Conservation (phyloP, 2,797 vertebrate genomes). For the Trachurus trachurus region DNA sequence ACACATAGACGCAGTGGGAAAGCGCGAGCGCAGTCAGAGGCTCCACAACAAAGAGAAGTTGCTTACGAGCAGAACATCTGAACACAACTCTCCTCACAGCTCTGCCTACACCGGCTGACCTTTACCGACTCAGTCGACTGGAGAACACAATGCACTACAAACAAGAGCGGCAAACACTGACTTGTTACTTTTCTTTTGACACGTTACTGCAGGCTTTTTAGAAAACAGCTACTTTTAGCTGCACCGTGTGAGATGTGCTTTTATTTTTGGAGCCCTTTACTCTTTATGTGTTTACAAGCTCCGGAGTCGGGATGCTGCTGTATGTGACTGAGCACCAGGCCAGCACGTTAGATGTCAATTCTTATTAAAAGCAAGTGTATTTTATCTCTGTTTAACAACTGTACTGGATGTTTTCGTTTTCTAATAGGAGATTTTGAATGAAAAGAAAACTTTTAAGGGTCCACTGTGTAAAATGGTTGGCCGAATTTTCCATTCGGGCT, state of each 20-base stretch:
- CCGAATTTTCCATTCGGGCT: no score
- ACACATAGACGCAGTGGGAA: constrained; percentile 12
- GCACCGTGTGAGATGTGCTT: background rate
- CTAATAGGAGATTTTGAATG: background rate
- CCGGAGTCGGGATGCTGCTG: background rate
- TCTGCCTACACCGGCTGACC: constrained; percentile 71
- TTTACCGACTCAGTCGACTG: constrained; percentile 51
- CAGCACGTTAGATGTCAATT: background rate
- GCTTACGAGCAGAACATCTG: constrained; percentile 60
- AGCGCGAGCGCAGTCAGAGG: constrained; percentile 32
- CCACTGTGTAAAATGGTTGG: no score
- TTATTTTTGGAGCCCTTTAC: background rate
- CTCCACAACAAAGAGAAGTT: constrained; percentile 69
- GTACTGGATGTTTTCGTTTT: background rate
- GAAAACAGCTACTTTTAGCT: background rate
- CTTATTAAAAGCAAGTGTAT: background rate
- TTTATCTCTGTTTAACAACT: background rate
- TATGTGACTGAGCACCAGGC: background rate
- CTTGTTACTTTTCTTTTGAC: background rate
- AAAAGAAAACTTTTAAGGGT: background rate
- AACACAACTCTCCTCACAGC: constrained; percentile 63
- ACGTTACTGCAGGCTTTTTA: background rate
- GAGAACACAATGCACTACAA: constrained; percentile 49
- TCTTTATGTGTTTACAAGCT: background rate
- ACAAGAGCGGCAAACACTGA: constrained; percentile 19